Percentiles rank a stretch among this genome's conserved stretches.
These are phyloP conservation scores for Eutrigla gurnardus DNA, from an alignment of 2,797 vertebrate species.

Conservation along the genomic window DNA sequence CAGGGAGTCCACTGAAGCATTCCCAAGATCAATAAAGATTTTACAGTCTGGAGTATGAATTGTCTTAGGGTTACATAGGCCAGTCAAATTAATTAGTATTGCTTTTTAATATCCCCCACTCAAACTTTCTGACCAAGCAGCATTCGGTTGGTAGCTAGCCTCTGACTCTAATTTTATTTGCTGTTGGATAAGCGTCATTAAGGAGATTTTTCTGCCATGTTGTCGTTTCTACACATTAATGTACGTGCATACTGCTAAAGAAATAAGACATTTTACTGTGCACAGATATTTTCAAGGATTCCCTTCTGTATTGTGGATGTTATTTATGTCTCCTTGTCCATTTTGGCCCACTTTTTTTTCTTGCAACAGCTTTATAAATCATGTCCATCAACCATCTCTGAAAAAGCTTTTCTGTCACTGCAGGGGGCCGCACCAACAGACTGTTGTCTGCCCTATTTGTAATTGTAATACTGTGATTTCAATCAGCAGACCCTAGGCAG, in stretches of 20 bases:
- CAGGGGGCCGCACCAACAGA: conserved; percentile 46
- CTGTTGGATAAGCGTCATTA: conserved; percentile 54
- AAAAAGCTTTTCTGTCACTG: conserved; percentile 59
- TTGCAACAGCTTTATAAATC: conserved; percentile 60
- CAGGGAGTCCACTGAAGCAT: conserved; percentile 87
- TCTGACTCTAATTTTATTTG: conserved; percentile 63
- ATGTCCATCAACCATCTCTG: conserved; percentile 55
- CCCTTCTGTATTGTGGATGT: conserved; percentile 11
- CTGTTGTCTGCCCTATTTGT: conserved; percentile 52
- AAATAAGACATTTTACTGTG: conserved; percentile 7
- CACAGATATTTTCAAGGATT: conserved; percentile 1
- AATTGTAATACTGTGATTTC: conserved; percentile 54
- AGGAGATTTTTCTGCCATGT: conserved; percentile 54
- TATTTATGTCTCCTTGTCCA: conserved; percentile 38
- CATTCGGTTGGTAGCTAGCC: conserved; percentile 46
- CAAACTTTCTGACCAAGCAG: conserved; percentile 73
- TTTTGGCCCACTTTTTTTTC: conserved; percentile 48
- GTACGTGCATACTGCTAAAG: neutral
- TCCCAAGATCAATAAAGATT: conserved; percentile 94
- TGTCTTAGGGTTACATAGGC: conserved; percentile 89
- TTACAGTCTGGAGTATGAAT: conserved; percentile 93
- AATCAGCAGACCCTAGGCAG: conserved; percentile 47
- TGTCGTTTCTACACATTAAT: neutral
- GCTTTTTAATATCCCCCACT: conserved; percentile 86
- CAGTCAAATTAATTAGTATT: conserved; percentile 94